phyloP scores from a whole-genome alignment of 2,797 vertebrate genomes.

The Tarsius wallacei region DNA sequence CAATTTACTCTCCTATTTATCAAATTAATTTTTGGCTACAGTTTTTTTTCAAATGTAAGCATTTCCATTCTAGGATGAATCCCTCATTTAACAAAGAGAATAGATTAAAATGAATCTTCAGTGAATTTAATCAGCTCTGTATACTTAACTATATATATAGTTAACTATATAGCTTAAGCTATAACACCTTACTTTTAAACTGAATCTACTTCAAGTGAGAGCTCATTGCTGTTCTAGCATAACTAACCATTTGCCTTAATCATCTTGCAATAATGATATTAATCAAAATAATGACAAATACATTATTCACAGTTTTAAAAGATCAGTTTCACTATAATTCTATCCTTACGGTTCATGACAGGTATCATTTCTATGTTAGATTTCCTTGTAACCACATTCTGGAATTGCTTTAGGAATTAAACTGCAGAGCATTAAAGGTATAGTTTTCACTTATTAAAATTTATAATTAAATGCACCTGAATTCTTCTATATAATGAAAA shows the following conservation, averaged over 20 bases:
- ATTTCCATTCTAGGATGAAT: neutral
- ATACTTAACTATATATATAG: neutral
- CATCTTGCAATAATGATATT: neutral
- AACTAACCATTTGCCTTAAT: neutral
- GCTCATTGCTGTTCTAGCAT: neutral
- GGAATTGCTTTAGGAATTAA: neutral
- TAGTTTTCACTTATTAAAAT: slow-evolving; percentile 1
- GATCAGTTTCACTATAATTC: neutral
- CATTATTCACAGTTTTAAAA: slow-evolving; percentile 38
- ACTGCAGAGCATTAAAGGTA: neutral
- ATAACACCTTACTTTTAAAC: neutral
- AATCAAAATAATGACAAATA: neutral
- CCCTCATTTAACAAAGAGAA: slow-evolving; percentile 19
- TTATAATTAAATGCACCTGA: neutral
- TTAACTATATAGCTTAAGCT: neutral
- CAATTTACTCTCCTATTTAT: neutral
- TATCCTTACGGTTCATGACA: neutral
- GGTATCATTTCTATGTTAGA: neutral
- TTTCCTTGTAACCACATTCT: slow-evolving; percentile 12
- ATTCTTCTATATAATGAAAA: neutral
- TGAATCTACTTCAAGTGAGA: slow-evolving; percentile 7
- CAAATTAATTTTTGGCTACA: slow-evolving; percentile 29
- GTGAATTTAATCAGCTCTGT: slow-evolving; percentile 1
- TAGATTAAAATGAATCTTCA: slow-evolving; percentile 37
- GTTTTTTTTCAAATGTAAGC: neutral